Evolutionary conservation across 2,888 invertebrate species (phyloP).

Genomic region (Bimastos eiseni): DNA sequence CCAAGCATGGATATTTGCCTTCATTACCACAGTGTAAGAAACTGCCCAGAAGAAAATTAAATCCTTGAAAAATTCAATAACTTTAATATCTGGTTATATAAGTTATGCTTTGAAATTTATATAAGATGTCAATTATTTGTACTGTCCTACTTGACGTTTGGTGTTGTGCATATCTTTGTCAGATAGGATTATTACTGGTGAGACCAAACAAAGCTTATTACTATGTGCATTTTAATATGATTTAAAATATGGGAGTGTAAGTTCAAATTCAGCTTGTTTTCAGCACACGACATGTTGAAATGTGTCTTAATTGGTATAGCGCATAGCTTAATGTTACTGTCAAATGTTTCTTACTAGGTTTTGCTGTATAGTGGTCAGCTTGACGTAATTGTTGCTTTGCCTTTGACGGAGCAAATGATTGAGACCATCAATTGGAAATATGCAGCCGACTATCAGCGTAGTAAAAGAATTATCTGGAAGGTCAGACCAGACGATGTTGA

Average conservation of each 20-base stretch:
- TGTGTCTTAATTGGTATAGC: neutral
- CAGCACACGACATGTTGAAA: neutral
- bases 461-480: slow-evolving; percentile 70
- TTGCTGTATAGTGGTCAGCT: slow-evolving; percentile 87
- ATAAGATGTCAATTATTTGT: too few relatives aligned
- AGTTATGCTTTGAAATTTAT: neutral
- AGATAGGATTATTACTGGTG: too few relatives aligned
- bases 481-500: slow-evolving; percentile 51
- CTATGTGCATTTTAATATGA: neutral
- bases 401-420: slow-evolving; percentile 79
- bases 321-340: neutral
- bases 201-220: too few relatives aligned
- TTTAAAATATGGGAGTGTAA: neutral
- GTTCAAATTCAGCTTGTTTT: neutral
- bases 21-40: too few relatives aligned
- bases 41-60: too few relatives aligned
- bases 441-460: slow-evolving; percentile 71
- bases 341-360: slow-evolving; percentile 61
- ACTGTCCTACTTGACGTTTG: too few relatives aligned
- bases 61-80: too few relatives aligned
- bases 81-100: too few relatives aligned
- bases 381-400: slow-evolving; percentile 87
- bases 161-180: too few relatives aligned
- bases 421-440: slow-evolving; percentile 73
- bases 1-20: too few relatives aligned